Evolutionary conservation across 64 coral and sea anemone genomes (phyloP), one percentile per base, ranked within the genome.

Genomic region (Hydrozoanthus tunicans): DNA sequence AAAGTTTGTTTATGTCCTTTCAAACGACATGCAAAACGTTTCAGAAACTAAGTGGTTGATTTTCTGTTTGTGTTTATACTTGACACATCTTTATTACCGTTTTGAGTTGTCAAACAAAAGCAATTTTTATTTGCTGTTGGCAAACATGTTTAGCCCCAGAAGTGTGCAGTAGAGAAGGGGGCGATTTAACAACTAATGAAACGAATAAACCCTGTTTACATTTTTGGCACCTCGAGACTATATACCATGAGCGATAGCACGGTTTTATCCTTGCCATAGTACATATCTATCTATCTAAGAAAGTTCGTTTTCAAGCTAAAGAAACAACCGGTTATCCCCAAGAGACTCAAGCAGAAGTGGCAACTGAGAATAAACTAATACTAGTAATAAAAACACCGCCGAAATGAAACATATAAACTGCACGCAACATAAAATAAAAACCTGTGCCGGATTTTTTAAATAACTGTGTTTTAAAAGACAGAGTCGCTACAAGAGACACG

Each of bases 121-220:
- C 59, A 74, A 73, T 88, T 43, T 71, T 11, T 88, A 56, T 88
- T 74, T 88, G 69, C 70, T 43, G 24, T 88, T 24, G 8, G 23
- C 56, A 88, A 88, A 88, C 26, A 1, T 43, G 32, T 43, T 43
- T 2, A 88, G 68, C 70, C 84, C 32, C 32, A 43, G 32, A 43
- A 60, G 3, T 55, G 13, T 51, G 68, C 73, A 6, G 54, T 12
- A 10, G 24, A 7, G 57, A 9, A 73, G 55, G 24, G 26, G 58
- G 43, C 43, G 53, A 25, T 53, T 85, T 52, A 85, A 71, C 24
- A 70, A 24, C 25, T 75, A 26, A 43, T 10, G 13, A 75, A 14
- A 57, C 53, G 71, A 20, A 56, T 53, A 23, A 69, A 72, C 11
- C 27, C 83, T 73, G 53, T 73, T 71, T 86, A 58, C 83, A 86